Percentiles rank a stretch among this genome's conserved stretches.
Evolutionary conservation across 2,797 vertebrate genomes (phyloP).

Genomic region (Mico argentatus): DNA sequence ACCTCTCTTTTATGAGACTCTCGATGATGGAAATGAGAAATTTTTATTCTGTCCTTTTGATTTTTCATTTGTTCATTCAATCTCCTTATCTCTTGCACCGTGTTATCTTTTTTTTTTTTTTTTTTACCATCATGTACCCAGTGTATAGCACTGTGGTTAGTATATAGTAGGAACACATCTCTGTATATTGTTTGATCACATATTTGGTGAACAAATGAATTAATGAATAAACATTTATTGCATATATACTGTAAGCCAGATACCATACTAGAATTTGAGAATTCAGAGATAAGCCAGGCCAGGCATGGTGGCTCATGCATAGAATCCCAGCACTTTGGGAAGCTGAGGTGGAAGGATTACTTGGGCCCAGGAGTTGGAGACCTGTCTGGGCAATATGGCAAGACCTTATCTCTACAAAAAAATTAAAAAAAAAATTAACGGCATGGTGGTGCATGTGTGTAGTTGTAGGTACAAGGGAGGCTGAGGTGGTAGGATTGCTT

Average conservation of each 20-base stretch:
- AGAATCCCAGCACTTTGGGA: too few relatives aligned
- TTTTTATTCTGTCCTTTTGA: background rate
- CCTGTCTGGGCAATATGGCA: too few relatives aligned
- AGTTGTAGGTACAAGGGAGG: too few relatives aligned
- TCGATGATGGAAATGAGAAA: background rate
- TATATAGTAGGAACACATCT: background rate
- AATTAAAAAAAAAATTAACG: too few relatives aligned
- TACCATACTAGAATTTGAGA: background rate
- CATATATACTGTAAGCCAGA: background rate
- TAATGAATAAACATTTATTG: background rate
- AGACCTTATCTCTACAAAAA: too few relatives aligned
- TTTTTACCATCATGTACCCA: background rate
- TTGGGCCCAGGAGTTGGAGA: too few relatives aligned
- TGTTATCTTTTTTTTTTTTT: background rate
- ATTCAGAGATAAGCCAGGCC: background rate
- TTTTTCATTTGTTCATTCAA: background rate
- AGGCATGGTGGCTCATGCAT: too few relatives aligned
- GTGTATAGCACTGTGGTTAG: background rate
- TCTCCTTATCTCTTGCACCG: background rate
- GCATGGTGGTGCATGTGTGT: too few relatives aligned
- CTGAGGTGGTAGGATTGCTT: too few relatives aligned
- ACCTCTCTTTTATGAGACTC: background rate
- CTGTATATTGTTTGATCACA: background rate
- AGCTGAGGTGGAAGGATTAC: too few relatives aligned
- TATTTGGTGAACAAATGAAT: background rate